Conservation (phyloP, 2,797 vertebrate genomes). For the Lutjanus campechanus region DNA sequence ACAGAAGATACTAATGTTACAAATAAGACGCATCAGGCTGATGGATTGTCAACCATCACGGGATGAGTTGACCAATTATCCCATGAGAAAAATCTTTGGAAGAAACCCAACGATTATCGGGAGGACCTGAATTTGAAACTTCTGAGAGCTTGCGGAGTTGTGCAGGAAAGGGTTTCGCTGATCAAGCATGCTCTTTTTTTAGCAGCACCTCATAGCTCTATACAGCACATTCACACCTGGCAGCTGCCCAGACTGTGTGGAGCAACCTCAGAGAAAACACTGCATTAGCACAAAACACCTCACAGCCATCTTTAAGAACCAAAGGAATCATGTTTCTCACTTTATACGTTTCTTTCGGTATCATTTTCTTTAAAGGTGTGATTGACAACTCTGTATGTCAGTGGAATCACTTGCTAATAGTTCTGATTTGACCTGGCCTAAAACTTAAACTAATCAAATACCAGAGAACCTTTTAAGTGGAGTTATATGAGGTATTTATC, state of each 20-base stretch:
- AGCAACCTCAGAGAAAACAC: not conserved
- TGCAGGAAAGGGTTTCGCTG: conserved; percentile 17
- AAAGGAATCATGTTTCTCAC: not conserved
- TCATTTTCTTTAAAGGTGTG: not conserved
- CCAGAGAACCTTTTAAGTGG: no score
- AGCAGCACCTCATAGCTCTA: not conserved
- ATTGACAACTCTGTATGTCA: not conserved
- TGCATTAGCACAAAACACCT: not conserved
- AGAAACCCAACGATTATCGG: not conserved
- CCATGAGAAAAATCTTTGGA: not conserved
- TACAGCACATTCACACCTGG: conserved; percentile 10
- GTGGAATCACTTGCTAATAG: not conserved
- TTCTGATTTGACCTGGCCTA: not conserved
- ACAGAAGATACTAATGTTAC: not conserved
- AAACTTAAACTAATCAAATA: not conserved
- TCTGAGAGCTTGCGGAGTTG: not conserved
- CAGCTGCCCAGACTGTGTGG: not conserved
- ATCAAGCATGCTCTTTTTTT: not conserved
- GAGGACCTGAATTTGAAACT: not conserved
- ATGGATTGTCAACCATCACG: not conserved
- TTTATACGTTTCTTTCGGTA: no score
- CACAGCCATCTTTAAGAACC: not conserved
- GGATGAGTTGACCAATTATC: not conserved
- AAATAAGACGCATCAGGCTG: not conserved
- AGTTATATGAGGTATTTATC: no score